Evolutionary conservation across 92 coral and sea anemone genomes (phyloP).

Genomic region (Muricea muricata): DNA sequence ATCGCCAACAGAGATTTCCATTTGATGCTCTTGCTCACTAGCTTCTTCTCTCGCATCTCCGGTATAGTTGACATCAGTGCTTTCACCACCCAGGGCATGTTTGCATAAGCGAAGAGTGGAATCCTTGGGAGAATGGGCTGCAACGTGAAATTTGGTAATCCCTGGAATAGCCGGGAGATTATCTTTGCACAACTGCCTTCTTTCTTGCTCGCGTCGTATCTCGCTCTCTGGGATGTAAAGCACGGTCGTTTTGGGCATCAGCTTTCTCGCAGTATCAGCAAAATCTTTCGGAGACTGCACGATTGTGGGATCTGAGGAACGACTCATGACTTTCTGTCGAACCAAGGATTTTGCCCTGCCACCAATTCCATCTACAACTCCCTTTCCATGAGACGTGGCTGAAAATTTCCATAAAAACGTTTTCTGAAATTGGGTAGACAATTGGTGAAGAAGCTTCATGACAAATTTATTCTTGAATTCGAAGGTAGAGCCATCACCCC

Average conservation of each 20-base stretch:
- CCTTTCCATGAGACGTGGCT: conserved; percentile 80
- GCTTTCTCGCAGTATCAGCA: conserved; percentile 44
- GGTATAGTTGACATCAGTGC: not conserved
- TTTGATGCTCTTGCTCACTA: not conserved
- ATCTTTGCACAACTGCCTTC: conserved; percentile 44
- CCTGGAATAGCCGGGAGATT: conserved; percentile 49
- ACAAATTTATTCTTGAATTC: conserved; percentile 78
- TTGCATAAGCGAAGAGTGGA: not conserved
- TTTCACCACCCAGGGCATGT: not conserved
- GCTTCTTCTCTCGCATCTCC: not conserved
- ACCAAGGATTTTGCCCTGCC: conserved; percentile 73
- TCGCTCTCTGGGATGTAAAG: conserved; percentile 41
- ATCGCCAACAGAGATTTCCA: conserved; percentile 18
- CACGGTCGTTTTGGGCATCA: conserved; percentile 54
- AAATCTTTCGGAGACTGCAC: conserved; percentile 55
- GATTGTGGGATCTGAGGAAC: conserved; percentile 17
- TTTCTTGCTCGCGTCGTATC: conserved; percentile 29
- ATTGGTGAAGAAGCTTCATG: conserved; percentile 59
- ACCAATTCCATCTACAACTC: conserved; percentile 77
- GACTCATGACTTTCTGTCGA: conserved; percentile 51
- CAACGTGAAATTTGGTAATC: conserved; percentile 51
- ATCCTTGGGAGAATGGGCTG: not conserved
- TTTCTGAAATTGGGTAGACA: conserved; percentile 50
- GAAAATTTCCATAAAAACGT: conserved; percentile 71
- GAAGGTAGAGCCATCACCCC: conserved; percentile 75